phyloP scores from a whole-genome alignment of 2,797 vertebrate genomes.

The Benthosema pterotum region DNA sequence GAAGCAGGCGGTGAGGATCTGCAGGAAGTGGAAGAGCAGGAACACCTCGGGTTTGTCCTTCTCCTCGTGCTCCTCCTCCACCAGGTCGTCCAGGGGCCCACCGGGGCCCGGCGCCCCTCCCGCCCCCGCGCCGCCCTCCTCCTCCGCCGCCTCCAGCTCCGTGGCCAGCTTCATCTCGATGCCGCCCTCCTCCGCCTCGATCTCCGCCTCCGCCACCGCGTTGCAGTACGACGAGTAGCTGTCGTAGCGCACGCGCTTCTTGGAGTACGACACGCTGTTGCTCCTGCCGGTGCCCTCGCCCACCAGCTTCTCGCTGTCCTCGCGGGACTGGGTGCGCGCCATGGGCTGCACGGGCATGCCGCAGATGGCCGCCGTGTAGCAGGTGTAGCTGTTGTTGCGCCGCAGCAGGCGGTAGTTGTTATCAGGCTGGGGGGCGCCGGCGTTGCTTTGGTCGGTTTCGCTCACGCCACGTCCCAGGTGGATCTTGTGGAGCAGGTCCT shows the following conservation, averaged over 20 bases:
- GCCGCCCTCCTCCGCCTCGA: constrained; percentile 92
- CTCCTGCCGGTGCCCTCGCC: constrained; percentile 74
- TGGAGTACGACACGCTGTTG: constrained; percentile 92
- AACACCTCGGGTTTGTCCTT: constrained; percentile 92
- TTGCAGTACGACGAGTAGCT: constrained; percentile 99
- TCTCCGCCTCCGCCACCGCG: constrained; percentile 95
- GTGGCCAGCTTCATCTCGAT: constrained; percentile 94
- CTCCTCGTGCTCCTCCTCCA: constrained; percentile 92
- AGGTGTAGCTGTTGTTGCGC: constrained; percentile 98
- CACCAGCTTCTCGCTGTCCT: constrained; percentile 96
- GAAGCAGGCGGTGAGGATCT: constrained; percentile 98
- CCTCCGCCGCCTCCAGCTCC: constrained; percentile 71
- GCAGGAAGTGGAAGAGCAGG: constrained; percentile 96
- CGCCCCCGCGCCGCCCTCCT: constrained; percentile 85
- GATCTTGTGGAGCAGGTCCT: constrained; percentile 97
- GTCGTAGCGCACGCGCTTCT: constrained; percentile 95
- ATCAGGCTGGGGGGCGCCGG: constrained; percentile 59
- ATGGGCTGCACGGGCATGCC: constrained; percentile 93
- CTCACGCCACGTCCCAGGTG: constrained; percentile 88
- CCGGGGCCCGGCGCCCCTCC: constrained; percentile 51
- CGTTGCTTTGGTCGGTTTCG: constrained; percentile 58
- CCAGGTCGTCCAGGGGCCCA: constrained; percentile 81
- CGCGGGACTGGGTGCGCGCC: constrained; percentile 83
- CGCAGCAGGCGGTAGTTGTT: constrained; percentile 89
- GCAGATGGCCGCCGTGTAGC: constrained; percentile 97